These are phyloP conservation scores for Holocentrus rufus DNA, from an alignment of 2,797 vertebrate species.

Conservation along the genomic window DNA sequence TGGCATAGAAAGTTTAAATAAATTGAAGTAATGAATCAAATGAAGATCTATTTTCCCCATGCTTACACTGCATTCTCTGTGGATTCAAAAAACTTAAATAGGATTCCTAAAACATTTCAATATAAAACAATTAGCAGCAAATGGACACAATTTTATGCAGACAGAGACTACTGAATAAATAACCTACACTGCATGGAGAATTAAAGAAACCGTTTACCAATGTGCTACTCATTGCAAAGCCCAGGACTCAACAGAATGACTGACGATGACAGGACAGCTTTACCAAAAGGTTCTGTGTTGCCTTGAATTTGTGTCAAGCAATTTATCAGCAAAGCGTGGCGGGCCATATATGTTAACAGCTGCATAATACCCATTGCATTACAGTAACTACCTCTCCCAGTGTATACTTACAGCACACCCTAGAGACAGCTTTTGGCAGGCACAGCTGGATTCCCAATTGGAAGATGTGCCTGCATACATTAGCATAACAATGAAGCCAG, in stretches of 20 bases:
- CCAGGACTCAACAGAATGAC: neutral
- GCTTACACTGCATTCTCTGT: too few relatives aligned
- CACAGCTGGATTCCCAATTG: conserved; percentile 70
- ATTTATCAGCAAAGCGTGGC: neutral
- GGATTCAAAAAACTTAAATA: too few relatives aligned
- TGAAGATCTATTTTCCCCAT: too few relatives aligned
- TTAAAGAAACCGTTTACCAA: too few relatives aligned
- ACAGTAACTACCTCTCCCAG: conserved; percentile 49
- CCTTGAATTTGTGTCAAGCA: conserved; percentile 19
- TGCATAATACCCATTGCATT: conserved; percentile 39
- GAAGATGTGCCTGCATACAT: conserved; percentile 71
- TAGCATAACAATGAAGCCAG: conserved; percentile 75
- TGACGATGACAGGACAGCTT: neutral
- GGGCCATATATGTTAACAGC: conserved; percentile 34
- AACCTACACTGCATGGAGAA: too few relatives aligned
- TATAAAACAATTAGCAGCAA: too few relatives aligned
- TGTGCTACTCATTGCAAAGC: too few relatives aligned
- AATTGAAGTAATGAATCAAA: too few relatives aligned
- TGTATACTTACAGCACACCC: conserved; percentile 54
- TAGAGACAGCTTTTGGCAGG: conserved; percentile 62
- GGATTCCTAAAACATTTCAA: too few relatives aligned
- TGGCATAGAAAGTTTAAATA: too few relatives aligned
- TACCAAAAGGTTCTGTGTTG: neutral
- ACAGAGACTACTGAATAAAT: too few relatives aligned
- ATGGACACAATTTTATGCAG: too few relatives aligned